phyloP scores from a whole-genome alignment of 1,140 invertebrate genomes.

The Microplitis mediator region DNA sequence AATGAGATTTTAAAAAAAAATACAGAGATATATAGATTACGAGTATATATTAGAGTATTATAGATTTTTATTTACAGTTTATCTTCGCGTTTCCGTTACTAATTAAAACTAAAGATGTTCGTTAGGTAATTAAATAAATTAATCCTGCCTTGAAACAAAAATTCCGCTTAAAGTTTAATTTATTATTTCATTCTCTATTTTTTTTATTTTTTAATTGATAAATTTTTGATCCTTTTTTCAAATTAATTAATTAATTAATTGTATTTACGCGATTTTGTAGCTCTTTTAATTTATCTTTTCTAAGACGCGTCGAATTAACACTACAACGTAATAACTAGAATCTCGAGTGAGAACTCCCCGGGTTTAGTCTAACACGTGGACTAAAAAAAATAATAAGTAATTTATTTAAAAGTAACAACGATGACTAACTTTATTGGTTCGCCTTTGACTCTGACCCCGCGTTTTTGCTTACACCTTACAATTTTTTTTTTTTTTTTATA shows the following conservation, averaged over 20 bases:
- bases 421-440: constrained; percentile 47
- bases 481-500: background rate
- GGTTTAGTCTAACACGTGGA: constrained; percentile 44
- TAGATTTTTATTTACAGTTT: background rate
- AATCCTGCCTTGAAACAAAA: background rate
- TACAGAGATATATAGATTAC: constrained; percentile 24
- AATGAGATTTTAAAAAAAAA: background rate
- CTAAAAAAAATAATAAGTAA: constrained; percentile 37
- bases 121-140: no score
- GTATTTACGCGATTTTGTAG: background rate
- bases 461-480: constrained; percentile 4
- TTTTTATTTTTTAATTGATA: constrained; percentile 38
- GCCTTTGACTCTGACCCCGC: constrained; percentile 33
- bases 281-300: constrained; percentile 44
- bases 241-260: constrained; percentile 46
- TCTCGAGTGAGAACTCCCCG: constrained; percentile 53
- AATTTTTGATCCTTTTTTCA: constrained; percentile 56
- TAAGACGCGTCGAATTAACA: constrained; percentile 32
- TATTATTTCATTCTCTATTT: constrained; percentile 33
- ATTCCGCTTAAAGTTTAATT: constrained; percentile 24
- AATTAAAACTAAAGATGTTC: no score
- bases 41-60: background rate
- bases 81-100: no score
- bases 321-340: constrained; percentile 55
- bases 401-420: background rate